phyloP scores from a whole-genome alignment of 30 jellyfish, hydroid and myxozoan genomes.

The Aurelia sp. region DNA sequence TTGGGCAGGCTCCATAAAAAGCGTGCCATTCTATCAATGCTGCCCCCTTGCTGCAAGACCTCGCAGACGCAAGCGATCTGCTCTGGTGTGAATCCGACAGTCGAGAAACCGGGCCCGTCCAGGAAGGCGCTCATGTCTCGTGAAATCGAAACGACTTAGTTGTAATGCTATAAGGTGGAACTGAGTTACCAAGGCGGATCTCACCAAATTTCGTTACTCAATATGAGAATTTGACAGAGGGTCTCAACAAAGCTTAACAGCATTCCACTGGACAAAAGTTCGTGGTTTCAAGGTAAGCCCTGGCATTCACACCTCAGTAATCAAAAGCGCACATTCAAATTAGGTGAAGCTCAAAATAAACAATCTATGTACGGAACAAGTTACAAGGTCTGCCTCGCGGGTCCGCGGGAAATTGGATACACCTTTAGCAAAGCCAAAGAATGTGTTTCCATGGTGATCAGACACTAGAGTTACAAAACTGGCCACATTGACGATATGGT shows the following conservation, averaged over 20 bases:
- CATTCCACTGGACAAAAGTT: conserved; percentile 73
- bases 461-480: conserved; percentile 51
- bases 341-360: conserved; percentile 68
- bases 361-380: conserved; percentile 60
- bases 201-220: conserved; percentile 63
- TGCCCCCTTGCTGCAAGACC: conserved; percentile 95
- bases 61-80: conserved; percentile 97
- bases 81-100: conserved; percentile 90
- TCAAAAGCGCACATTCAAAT: conserved; percentile 74
- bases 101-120: conserved; percentile 68
- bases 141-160: conserved; percentile 70
- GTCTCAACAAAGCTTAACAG: conserved; percentile 63
- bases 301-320: conserved; percentile 83
- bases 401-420: conserved; percentile 64
- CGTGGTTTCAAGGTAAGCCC: conserved; percentile 76
- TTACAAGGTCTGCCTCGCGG: conserved; percentile 68
- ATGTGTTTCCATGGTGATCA: conserved; percentile 69
- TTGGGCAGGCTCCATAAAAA: conserved; percentile 94
- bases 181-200: conserved; percentile 42
- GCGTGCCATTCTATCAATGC: conserved; percentile 91
- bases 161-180: conserved; percentile 60
- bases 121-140: conserved; percentile 70
- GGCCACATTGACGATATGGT: conserved; percentile 26
- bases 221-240: conserved; percentile 61
- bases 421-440: conserved; percentile 30